Evolutionary conservation across 2,113 vertebrate genomes (phyloP).

Genomic region (Phyllostomus discolor): DNA sequence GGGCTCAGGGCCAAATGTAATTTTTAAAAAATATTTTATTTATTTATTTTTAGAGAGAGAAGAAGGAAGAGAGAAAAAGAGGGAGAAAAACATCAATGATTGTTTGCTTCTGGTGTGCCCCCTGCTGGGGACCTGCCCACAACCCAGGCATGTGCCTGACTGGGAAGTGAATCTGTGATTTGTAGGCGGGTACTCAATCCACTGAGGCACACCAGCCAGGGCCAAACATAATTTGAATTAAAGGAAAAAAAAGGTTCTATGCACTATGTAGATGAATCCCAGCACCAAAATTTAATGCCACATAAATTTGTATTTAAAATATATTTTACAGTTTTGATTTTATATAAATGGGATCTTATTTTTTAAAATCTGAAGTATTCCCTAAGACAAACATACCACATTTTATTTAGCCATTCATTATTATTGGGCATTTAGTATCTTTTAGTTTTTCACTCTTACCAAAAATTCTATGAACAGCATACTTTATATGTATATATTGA

Average conservation of each 20-base stretch:
- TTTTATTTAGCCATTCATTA: not conserved
- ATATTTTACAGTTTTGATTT: not conserved
- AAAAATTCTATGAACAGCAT: not conserved
- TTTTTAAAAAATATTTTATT: no score
- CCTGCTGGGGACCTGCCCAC: no score
- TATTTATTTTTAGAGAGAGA: no score
- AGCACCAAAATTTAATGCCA: not conserved
- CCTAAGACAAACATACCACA: not conserved
- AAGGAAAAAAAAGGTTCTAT: not conserved
- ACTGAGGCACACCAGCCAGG: no score
- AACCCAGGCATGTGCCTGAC: no score
- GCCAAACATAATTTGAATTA: not conserved
- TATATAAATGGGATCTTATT: not conserved
- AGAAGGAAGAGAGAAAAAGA: no score
- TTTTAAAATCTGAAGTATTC: not conserved
- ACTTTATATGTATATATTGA: not conserved
- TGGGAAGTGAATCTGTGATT: no score
- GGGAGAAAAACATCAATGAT: no score
- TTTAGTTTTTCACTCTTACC: constrained; percentile 6
- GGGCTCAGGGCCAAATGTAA: not conserved
- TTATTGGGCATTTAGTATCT: not conserved
- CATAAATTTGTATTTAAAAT: not conserved
- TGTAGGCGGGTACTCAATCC: no score
- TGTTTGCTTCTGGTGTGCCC: no score
- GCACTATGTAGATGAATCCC: not conserved